Percentiles rank a stretch among this genome's conserved stretches.
Conservation (phyloP, 2,797 vertebrate genomes). For the Amphiprion clarkii region DNA sequence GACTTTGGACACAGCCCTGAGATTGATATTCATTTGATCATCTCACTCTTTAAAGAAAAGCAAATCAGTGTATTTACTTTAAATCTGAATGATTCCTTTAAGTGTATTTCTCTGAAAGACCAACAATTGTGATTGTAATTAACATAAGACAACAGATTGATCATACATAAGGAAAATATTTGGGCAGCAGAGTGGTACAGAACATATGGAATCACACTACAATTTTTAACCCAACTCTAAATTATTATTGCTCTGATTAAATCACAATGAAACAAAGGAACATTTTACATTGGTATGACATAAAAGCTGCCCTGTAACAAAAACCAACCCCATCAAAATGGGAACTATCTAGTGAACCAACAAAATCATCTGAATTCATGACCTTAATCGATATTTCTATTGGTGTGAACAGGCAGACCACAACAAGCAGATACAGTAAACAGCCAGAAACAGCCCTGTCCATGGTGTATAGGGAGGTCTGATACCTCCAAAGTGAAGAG, state of each 20-base stretch:
- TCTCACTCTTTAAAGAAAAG: too few relatives aligned
- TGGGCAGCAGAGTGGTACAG: not conserved
- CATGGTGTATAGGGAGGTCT: not conserved
- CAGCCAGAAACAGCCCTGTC: not conserved
- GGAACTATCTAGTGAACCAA: constrained; percentile 17
- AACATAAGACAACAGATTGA: too few relatives aligned
- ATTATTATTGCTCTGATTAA: constrained; percentile 72
- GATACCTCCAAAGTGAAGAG: not conserved
- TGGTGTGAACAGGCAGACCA: constrained; percentile 5
- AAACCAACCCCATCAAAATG: not conserved
- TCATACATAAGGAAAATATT: too few relatives aligned
- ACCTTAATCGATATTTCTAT: not conserved
- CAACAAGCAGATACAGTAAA: constrained; percentile 16
- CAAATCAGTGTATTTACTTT: too few relatives aligned
- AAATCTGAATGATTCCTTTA: too few relatives aligned
- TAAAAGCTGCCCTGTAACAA: constrained; percentile 46
- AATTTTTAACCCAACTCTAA: constrained; percentile 29
- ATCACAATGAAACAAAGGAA: constrained; percentile 38
- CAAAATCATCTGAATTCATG: not conserved
- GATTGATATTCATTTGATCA: too few relatives aligned
- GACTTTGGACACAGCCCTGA: too few relatives aligned
- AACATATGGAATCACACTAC: constrained; percentile 28
- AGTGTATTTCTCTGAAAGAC: too few relatives aligned
- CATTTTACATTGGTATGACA: constrained; percentile 31
- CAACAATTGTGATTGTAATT: too few relatives aligned